These are phyloP conservation scores for Excalfactoria chinensis DNA, from an alignment of 2,113 vertebrate genomes.

Conservation along the genomic window DNA sequence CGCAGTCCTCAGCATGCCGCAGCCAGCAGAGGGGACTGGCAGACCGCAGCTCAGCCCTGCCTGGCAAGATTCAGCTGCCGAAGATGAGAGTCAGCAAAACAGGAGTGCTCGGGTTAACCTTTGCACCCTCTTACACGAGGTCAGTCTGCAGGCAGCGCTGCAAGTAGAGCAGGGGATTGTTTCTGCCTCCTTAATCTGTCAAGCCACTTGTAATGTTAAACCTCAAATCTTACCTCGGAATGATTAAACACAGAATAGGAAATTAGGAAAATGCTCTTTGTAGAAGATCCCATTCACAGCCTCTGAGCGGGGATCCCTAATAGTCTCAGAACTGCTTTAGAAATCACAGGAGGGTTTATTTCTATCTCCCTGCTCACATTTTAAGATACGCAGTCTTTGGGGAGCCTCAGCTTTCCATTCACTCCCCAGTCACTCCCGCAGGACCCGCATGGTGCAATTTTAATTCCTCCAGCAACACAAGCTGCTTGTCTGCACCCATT, in stretches of 20 bases:
- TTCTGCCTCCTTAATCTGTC: not conserved
- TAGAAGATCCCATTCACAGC: not conserved
- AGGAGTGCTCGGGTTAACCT: not conserved
- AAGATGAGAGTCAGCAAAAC: rapidly evolving
- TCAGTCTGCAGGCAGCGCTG: not conserved
- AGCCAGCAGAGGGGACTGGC: constrained; percentile 66
- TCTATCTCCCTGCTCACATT: not conserved
- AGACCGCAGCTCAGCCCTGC: not conserved
- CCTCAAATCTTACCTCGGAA: not conserved
- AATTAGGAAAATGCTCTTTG: not conserved
- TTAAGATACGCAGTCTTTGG: not conserved
- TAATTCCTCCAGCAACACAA: not conserved
- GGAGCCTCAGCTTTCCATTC: not conserved
- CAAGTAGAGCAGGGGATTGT: not conserved
- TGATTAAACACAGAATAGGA: not conserved
- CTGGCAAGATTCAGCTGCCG: not conserved
- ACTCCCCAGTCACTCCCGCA: not conserved
- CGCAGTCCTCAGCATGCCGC: not conserved
- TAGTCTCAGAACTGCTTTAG: not conserved
- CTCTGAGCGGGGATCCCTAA: not conserved
- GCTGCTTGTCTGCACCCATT: not conserved
- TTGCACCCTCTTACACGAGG: rapidly evolving
- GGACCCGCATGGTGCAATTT: not conserved
- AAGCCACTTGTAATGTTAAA: not conserved
- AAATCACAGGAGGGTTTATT: not conserved